These are phyloP conservation scores for Cochlearius cochlearius DNA, from an alignment of 2,113 vertebrate species.

Conservation along the genomic window DNA sequence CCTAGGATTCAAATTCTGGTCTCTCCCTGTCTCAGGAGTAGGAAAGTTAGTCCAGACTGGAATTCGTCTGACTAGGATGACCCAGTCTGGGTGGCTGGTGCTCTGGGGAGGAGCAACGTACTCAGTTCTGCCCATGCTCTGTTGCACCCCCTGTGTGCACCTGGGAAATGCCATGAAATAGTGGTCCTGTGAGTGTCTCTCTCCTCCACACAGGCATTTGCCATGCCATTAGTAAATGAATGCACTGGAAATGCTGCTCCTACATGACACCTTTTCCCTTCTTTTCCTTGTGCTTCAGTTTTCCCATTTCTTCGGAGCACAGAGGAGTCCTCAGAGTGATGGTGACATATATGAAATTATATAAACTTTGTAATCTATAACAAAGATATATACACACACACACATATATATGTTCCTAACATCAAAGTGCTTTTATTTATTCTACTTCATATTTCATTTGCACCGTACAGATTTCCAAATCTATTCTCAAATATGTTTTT, in stretches of 20 bases:
- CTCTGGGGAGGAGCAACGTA: fast-evolving
- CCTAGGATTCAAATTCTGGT: not conserved
- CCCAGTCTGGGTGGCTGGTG: not conserved
- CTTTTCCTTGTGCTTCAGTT: not conserved
- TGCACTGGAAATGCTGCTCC: not conserved
- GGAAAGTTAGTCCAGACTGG: not conserved
- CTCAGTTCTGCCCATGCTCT: not conserved
- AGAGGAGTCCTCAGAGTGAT: not conserved
- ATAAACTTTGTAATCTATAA: not conserved
- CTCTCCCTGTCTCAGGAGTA: not conserved
- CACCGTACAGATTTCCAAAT: not conserved
- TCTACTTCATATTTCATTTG: not conserved
- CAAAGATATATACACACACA: fast-evolving
- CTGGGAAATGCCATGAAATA: not conserved
- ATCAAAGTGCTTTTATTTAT: not conserved
- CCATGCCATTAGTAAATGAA: not conserved
- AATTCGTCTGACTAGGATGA: not conserved
- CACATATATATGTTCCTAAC: not conserved
- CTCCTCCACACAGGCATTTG: not conserved
- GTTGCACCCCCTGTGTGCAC: fast-evolving
- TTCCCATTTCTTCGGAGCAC: not conserved
- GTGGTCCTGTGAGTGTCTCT: not conserved
- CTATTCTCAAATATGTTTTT: not conserved
- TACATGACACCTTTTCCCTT: not conserved
- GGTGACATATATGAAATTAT: not conserved